These are phyloP conservation scores for Asobara japonica DNA, from an alignment of 1,140 invertebrate genomes.

Conservation along the genomic window DNA sequence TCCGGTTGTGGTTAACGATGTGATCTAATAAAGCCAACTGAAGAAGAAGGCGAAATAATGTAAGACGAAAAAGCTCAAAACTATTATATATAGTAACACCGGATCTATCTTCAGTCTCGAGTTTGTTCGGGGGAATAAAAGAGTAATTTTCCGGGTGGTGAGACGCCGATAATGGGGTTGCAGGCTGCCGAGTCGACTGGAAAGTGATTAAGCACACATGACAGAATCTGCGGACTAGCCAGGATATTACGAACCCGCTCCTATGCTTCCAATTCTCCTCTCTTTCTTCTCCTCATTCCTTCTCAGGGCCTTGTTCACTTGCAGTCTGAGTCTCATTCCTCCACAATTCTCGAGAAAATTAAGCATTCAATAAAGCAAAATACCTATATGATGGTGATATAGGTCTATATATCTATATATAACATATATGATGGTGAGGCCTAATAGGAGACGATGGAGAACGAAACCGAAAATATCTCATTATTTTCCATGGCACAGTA, in stretches of 20 bases:
- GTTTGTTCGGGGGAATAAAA: constrained; percentile 63
- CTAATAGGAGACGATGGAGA: too few species aligned
- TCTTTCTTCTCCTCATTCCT: constrained; percentile 11
- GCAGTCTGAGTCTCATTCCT: constrained; percentile 6
- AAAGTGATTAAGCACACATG: constrained; percentile 68
- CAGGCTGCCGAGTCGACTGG: constrained; percentile 66
- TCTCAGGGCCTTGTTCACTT: constrained; percentile 18
- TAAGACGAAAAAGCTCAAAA: constrained; percentile 34
- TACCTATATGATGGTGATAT: too few species aligned
- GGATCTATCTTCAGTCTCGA: constrained; percentile 50
- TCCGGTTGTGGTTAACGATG: constrained; percentile 40
- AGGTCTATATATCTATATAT: too few species aligned
- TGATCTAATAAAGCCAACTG: constrained; percentile 49
- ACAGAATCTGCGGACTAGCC: constrained; percentile 59
- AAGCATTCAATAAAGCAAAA: too few species aligned
- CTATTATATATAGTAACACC: constrained; percentile 36
- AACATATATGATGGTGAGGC: too few species aligned
- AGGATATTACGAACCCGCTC: constrained; percentile 60
- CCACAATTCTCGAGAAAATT: too few species aligned
- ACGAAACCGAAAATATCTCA: too few species aligned
- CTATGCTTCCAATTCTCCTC: constrained; percentile 34
- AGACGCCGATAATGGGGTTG: constrained; percentile 65
- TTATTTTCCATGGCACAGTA: too few species aligned
- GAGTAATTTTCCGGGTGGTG: constrained; percentile 67
- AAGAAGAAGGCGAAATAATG: constrained; percentile 28